Percentiles rank a stretch among this genome's conserved stretches.
phyloP scores from a whole-genome alignment of 2,797 vertebrate genomes.

The Sebastes diaconus region DNA sequence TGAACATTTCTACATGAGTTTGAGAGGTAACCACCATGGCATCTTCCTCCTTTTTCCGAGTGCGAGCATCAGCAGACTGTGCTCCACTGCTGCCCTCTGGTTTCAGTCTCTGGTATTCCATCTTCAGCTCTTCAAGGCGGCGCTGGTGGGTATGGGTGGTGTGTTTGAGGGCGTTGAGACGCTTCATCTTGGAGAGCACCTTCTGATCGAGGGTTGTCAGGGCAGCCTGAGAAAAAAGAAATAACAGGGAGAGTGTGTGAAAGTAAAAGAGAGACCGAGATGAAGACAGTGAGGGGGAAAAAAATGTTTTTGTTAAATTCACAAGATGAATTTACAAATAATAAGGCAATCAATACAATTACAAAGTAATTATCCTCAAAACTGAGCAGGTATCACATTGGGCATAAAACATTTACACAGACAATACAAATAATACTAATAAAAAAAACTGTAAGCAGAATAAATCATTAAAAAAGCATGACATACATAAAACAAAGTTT shows the following conservation, averaged over 20 bases:
- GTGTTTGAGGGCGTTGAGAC: slow-evolving; percentile 83
- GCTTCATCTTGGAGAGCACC: slow-evolving; percentile 82
- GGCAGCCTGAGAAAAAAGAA: slow-evolving; percentile 72
- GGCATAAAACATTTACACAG: no score
- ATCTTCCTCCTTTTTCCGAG: slow-evolving; percentile 61
- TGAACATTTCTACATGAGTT: background rate
- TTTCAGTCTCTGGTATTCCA: slow-evolving; percentile 68
- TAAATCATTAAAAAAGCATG: no score
- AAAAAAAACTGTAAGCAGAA: no score
- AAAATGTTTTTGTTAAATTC: no score
- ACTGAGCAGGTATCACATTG: no score
- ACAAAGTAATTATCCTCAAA: no score
- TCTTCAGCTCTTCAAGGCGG: slow-evolving; percentile 76
- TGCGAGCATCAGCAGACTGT: background rate
- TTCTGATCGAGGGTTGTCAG: slow-evolving; percentile 79
- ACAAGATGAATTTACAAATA: no score
- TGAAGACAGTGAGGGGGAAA: background rate
- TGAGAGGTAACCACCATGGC: slow-evolving; percentile 71
- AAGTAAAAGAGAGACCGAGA: background rate
- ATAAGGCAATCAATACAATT: no score
- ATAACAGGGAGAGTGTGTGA: background rate
- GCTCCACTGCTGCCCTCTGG: slow-evolving; percentile 24
- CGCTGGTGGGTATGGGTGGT: slow-evolving; percentile 66
- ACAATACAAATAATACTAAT: no score
- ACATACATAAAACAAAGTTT: no score